Conservation (phyloP, 2,113 vertebrate species). For the Halcyon malimbica region DNA sequence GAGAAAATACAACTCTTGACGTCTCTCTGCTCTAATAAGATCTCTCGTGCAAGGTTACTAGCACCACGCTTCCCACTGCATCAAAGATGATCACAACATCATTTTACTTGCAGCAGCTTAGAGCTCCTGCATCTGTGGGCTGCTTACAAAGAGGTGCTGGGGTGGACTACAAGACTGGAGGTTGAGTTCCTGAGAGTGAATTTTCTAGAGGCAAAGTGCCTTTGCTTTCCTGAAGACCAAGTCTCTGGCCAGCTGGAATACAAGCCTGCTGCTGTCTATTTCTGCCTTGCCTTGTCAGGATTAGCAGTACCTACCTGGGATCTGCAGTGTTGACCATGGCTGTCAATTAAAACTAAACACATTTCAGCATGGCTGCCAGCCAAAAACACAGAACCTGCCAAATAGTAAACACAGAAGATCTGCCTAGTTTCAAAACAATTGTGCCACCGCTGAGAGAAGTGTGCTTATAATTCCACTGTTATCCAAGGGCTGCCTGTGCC, state of each 20-base stretch:
- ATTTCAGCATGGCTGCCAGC: conserved; percentile 70
- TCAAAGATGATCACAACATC: neutral
- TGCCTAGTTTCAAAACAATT: conserved; percentile 75
- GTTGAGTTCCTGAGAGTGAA: neutral
- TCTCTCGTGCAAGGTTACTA: neutral
- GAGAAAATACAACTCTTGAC: neutral
- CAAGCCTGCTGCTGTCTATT: neutral
- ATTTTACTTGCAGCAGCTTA: neutral
- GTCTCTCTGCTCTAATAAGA: neutral
- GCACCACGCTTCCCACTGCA: neutral
- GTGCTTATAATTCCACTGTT: conserved; percentile 5
- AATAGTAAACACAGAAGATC: conserved; percentile 77
- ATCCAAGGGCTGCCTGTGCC: conserved; percentile 4
- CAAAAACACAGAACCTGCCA: conserved; percentile 77
- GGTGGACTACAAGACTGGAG: neutral
- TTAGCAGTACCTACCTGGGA: conserved; percentile 71
- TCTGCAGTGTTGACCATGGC: conserved; percentile 73
- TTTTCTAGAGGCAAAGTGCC: neutral
- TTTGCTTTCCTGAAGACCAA: neutral
- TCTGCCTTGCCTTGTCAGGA: conserved; percentile 39
- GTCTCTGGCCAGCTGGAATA: neutral
- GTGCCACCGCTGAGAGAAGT: conserved; percentile 15
- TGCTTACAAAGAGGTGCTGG: neutral
- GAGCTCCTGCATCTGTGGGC: fast-evolving
- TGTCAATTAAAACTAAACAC: conserved; percentile 80